These are phyloP conservation scores for Patella caerulea DNA, from an alignment of 2,888 invertebrate genomes.

Conservation along the genomic window DNA sequence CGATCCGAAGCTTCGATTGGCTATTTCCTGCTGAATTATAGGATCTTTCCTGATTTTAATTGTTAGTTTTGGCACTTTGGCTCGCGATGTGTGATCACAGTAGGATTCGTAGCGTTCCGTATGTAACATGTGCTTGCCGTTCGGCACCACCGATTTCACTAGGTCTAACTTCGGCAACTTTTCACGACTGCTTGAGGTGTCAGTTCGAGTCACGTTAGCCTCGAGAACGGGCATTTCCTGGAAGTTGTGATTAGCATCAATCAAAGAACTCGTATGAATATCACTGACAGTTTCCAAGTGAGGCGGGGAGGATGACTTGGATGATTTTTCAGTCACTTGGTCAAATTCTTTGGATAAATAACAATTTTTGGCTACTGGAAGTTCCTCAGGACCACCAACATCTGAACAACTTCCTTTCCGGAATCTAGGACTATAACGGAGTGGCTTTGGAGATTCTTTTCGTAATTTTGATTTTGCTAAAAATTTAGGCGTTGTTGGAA, in stretches of 20 bases:
- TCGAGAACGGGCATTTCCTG: constrained; percentile 40
- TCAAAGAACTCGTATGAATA: constrained; percentile 8
- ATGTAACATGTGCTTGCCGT: constrained; percentile 18
- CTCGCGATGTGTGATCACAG: constrained; percentile 24
- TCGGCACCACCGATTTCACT: constrained; percentile 5
- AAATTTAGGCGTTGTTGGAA: neutral
- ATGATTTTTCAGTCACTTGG: constrained; percentile 1
- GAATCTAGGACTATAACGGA: constrained; percentile 26
- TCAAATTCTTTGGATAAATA: neutral
- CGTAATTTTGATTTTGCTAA: neutral
- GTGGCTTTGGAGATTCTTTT: constrained; percentile 7
- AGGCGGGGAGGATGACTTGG: neutral
- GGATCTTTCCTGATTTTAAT: constrained; percentile 53
- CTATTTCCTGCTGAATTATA: constrained; percentile 45
- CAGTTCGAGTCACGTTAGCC: constrained; percentile 26
- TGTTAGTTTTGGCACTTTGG: constrained; percentile 50
- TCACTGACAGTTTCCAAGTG: constrained; percentile 13
- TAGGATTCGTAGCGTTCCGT: neutral
- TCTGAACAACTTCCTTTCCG: constrained; percentile 11
- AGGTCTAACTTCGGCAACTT: neutral
- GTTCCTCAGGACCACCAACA: neutral
- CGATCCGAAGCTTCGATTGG: constrained; percentile 35
- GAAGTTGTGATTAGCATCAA: constrained; percentile 34
- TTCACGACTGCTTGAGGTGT: neutral
- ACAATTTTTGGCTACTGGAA: neutral